Conservation (phyloP, 2,888 invertebrate genomes). For the Fissipunctia ypsillon region DNA sequence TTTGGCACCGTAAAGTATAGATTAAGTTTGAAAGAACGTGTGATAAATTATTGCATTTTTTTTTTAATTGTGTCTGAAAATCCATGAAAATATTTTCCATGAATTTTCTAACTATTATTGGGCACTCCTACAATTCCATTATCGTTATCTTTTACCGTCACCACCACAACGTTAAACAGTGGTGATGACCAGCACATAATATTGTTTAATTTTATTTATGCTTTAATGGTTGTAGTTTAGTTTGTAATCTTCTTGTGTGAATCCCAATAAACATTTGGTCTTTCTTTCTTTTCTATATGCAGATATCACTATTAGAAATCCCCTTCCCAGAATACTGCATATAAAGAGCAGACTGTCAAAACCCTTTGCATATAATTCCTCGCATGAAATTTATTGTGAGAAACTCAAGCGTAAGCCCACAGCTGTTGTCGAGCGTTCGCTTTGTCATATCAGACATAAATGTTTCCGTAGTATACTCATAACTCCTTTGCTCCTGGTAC, state of each 20-base stretch:
- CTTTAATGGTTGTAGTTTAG: too few relatives aligned
- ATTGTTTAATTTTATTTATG: too few relatives aligned
- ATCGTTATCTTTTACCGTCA: not conserved
- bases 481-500: constrained; percentile 19
- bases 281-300: not conserved
- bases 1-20: not conserved
- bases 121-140: not conserved
- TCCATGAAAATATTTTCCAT: not conserved
- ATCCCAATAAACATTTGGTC: too few relatives aligned
- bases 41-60: too few relatives aligned
- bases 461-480: constrained; percentile 6
- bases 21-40: not conserved
- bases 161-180: too few relatives aligned
- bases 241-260: too few relatives aligned
- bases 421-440: constrained; percentile 45
- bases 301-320: not conserved
- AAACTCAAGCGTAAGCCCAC: constrained; percentile 35
- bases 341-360: constrained; percentile 33
- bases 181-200: not conserved
- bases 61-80: not conserved
- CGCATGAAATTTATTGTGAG: constrained; percentile 47
- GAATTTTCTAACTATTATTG: not conserved
- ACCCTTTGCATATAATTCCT: constrained; percentile 56
- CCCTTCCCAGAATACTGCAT: not conserved
- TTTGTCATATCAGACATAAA: constrained; percentile 20